Evolutionary conservation across 2,888 invertebrate species (phyloP).

Genomic region (Drosophila merina): DNA sequence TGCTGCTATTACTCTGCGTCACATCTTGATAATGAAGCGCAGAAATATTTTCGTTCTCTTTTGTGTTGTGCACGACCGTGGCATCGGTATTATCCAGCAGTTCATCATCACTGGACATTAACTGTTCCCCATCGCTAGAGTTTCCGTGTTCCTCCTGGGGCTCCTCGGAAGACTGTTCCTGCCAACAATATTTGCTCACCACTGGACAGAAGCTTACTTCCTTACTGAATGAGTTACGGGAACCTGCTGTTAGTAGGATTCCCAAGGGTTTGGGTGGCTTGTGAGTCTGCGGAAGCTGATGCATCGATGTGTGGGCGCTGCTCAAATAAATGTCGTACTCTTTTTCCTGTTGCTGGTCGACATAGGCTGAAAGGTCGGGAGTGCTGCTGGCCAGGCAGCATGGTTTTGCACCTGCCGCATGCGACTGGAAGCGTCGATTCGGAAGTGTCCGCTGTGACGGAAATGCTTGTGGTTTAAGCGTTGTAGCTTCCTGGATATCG

Average conservation of each 20-base stretch:
- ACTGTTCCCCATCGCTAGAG: slow-evolving; percentile 49
- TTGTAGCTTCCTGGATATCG: slow-evolving; percentile 65
- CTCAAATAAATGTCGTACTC: slow-evolving; percentile 86
- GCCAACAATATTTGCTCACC: slow-evolving; percentile 92
- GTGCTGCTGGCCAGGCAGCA: slow-evolving; percentile 85
- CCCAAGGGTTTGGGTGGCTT: slow-evolving; percentile 84
- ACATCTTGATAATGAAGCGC: slow-evolving; percentile 59
- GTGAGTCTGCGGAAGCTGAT: slow-evolving; percentile 83
- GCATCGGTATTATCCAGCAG: slow-evolving; percentile 77
- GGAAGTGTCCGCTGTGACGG: slow-evolving; percentile 53
- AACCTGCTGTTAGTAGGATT: slow-evolving; percentile 80
- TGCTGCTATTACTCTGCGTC: slow-evolving; percentile 1
- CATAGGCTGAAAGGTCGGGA: slow-evolving; percentile 86
- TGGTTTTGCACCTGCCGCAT: slow-evolving; percentile 69
- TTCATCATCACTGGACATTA: slow-evolving; percentile 52
- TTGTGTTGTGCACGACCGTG: slow-evolving; percentile 78
- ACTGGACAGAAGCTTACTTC: slow-evolving; percentile 92
- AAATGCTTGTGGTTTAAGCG: slow-evolving; percentile 23
- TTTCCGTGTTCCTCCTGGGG: slow-evolving; percentile 51
- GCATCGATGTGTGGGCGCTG: slow-evolving; percentile 87
- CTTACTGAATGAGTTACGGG: slow-evolving; percentile 83
- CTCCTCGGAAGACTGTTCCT: slow-evolving; percentile 86
- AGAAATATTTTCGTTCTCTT: slow-evolving; percentile 80
- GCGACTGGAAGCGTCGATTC: slow-evolving; percentile 79
- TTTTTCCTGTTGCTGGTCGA: slow-evolving; percentile 61